These are phyloP conservation scores for Brenthis ino DNA, from an alignment of 2,888 invertebrate genomes.

Conservation along the genomic window DNA sequence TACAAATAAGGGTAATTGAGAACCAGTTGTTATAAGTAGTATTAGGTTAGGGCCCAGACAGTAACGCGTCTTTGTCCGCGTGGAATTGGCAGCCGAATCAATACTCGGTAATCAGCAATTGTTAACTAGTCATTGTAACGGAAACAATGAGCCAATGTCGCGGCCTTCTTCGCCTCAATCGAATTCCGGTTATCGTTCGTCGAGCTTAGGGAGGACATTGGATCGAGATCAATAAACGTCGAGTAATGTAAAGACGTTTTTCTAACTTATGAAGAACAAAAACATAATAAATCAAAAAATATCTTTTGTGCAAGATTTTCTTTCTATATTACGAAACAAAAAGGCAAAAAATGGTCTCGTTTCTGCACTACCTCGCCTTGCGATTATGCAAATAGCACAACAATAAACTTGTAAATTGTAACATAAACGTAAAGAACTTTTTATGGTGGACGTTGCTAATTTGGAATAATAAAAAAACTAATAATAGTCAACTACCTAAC, in stretches of 20 bases:
- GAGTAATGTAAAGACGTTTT: slow-evolving; percentile 62
- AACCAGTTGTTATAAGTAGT: slow-evolving; percentile 60
- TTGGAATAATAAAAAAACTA: slow-evolving; percentile 62
- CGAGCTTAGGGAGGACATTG: slow-evolving; percentile 60
- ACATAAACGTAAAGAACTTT: slow-evolving; percentile 65
- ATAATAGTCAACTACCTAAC: slow-evolving; percentile 68
- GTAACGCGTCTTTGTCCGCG: slow-evolving; percentile 52
- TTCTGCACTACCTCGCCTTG: slow-evolving; percentile 72
- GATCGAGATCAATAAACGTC: slow-evolving; percentile 59
- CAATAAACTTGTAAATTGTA: slow-evolving; percentile 77
- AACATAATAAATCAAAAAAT: slow-evolving; percentile 69
- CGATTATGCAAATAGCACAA: slow-evolving; percentile 78
- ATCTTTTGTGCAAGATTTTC: slow-evolving; percentile 69
- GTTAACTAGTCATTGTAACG: slow-evolving; percentile 65
- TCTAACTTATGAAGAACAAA: slow-evolving; percentile 60
- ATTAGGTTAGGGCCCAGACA: slow-evolving; percentile 58
- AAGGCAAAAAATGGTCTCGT: slow-evolving; percentile 66
- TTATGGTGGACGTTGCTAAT: slow-evolving; percentile 67
- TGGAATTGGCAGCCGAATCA: slow-evolving; percentile 58
- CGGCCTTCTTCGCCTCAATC: slow-evolving; percentile 61
- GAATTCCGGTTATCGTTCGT: slow-evolving; percentile 61
- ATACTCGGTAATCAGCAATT: slow-evolving; percentile 68
- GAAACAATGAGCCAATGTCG: slow-evolving; percentile 67
- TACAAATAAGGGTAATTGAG: slow-evolving; percentile 61
- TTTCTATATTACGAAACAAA: slow-evolving; percentile 69